phyloP scores from a whole-genome alignment of 2,888 invertebrate genomes.

The Erannis defoliaria region DNA sequence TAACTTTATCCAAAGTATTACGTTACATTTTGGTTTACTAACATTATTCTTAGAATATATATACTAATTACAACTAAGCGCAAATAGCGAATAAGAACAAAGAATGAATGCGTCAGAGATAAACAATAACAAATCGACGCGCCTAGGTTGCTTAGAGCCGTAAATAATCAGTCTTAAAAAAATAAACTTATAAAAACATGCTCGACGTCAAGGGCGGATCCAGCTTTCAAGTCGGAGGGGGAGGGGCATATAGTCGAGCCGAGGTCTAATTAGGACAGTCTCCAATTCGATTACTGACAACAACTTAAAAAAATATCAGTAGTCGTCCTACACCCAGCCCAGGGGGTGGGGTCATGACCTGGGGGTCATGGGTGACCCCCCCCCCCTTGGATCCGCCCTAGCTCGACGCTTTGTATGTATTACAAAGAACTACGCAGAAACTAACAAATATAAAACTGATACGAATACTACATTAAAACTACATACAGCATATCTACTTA shows the following conservation, averaged over 20 bases:
- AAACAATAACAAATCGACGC: conserved; percentile 25
- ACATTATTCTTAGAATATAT: conserved; percentile 2
- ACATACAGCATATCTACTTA: not conserved
- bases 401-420: conserved; percentile 3
- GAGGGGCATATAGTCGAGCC: too few species aligned
- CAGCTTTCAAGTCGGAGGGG: too few species aligned
- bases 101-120: conserved; percentile 9
- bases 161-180: conserved; percentile 37
- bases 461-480: not conserved
- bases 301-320: too few species aligned
- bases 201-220: too few species aligned
- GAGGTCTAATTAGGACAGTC: too few species aligned
- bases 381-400: too few species aligned
- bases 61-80: conserved; percentile 2
- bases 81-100: conserved; percentile 2
- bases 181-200: conserved; percentile 23
- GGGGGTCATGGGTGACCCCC: too few species aligned
- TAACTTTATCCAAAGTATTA: conserved; percentile 2
- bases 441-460: not conserved
- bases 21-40: conserved; percentile 18
- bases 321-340: too few species aligned
- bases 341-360: too few species aligned
- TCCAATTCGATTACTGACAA: too few species aligned
- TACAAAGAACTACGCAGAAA: conserved; percentile 5
- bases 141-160: conserved; percentile 27